Evolutionary conservation across 2,888 invertebrate species (phyloP), one percentile per base, ranked within the genome.

Genomic region (Eustalomyia histrio): DNA sequence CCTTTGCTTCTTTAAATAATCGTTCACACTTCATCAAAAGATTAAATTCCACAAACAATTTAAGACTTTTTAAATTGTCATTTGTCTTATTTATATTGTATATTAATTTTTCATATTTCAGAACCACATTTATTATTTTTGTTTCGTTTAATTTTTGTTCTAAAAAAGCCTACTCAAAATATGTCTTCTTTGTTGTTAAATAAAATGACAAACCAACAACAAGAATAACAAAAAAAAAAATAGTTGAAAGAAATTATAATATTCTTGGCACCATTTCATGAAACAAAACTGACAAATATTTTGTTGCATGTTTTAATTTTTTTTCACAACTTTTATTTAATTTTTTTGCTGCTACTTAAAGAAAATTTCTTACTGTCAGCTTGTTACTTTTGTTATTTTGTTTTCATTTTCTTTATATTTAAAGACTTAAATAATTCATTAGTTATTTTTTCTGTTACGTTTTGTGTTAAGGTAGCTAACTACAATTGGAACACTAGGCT

Each of bases 231-330:
- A 81, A 71, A 63, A 67, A n/a, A n/a, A n/a, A 85, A 86, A 84
- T 76, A 79, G 72, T 82, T 82, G 74, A 71, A 80, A 80, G 80
- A 78, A 75, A 76, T 76, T 76, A 81, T 81, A 80, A 78, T 81
- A 82, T 81, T 82, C 82, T 84, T 84, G 81, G 82, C 84, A 84
- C 83, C 81, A 84, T 82, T 84, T 83, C 80, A 68, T 58, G 57
- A 60, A 83, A 83, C 84, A 83, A 84, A 84, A 83, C 83, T 84
- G 84, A 83, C 83, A 82, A 84, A 84, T 83, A 82, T 80, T 82
- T 82, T 76, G 82, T 78, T 81, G 78, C 81, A 81, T 81, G 78
- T 74, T 81, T 78, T 63, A 67, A 53, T 29, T 29, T 63, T 60
- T 47, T 14, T 16, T 64, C 55, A 21, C 64, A 63, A 68, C 21